Evolutionary conservation across 2,888 invertebrate genomes (phyloP), one percentile per base, ranked within the genome.

Genomic region (Tryphoninae sp.): DNA sequence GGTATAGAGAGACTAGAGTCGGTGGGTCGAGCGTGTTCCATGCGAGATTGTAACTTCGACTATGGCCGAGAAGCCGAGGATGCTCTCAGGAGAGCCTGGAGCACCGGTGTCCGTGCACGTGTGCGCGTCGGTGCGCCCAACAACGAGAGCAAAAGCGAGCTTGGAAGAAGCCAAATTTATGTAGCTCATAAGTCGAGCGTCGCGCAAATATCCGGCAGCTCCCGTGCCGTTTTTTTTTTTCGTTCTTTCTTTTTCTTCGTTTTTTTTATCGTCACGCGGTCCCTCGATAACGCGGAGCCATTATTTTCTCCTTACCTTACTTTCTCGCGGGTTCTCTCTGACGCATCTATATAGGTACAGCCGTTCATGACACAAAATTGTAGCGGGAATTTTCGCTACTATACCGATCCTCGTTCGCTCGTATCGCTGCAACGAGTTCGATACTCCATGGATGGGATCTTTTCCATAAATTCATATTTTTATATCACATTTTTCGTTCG

Each of bases 131-230:
- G 58, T 61, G 62, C 40, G 55, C 22, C 22, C n/a, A 42, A 59
- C 59, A 51, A 64, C 71, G 62, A 40, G 62, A 58, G 73, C 49
- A 67, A 73, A 74, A 59, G 26, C 62, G 55, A 69, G 75, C 75
- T 73, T 68, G 68, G 68, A 82, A 82, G 78, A 81, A 84, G 76
- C 72, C 67, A 81, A 84, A 84, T 84, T 84, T 84, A 84, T 84
- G 82, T 82, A 78, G 82, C 82, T 84, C 84, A 82, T 82, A 84
- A 84, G 84, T 84, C 82, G 78, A 59, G 75, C 73, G 77, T 65
- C 79, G 81, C 73, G 79, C 78, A 83, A 84, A 83, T 84, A 83
- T 84, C 83, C 78, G 69, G 68, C 71, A 74, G 51, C 45, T 45
- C 65, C 64, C 42, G 76, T 69, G 62, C 64, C 61, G 22, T 62